Conservation (phyloP, 2,113 vertebrate genomes). For the Colinus virginianus region DNA sequence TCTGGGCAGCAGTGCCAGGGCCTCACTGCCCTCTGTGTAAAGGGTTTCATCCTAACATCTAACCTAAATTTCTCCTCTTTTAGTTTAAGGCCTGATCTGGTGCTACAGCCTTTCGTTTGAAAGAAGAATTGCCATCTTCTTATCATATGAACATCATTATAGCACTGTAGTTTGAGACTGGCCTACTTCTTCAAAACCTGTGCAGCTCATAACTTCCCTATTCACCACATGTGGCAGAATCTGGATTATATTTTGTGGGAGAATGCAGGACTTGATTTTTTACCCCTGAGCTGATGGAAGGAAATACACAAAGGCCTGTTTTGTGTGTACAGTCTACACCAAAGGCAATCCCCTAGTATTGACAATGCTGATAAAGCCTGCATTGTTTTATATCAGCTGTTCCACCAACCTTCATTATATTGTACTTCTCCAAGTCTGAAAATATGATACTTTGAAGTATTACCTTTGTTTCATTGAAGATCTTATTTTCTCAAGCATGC, state of each 20-base stretch:
- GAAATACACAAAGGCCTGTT: background rate
- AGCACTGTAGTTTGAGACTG: background rate
- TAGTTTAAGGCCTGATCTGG: background rate
- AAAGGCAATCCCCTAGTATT: background rate
- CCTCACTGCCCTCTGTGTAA: too few relatives aligned
- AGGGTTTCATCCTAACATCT: too few relatives aligned
- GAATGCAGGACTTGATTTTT: background rate
- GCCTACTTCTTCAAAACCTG: background rate
- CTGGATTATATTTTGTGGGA: background rate
- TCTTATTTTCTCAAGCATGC: background rate
- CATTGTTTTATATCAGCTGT: background rate
- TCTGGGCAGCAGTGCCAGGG: too few relatives aligned
- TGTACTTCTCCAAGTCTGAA: background rate
- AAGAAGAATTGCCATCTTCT: background rate
- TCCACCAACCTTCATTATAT: background rate
- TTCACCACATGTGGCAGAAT: accelerated
- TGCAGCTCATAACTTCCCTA: background rate
- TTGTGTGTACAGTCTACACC: background rate
- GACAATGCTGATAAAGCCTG: background rate
- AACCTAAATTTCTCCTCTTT: too few relatives aligned
- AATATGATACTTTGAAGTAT: background rate
- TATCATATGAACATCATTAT: background rate
- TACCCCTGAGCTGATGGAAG: background rate
- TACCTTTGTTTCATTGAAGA: background rate
- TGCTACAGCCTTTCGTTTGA: background rate